Conservation (phyloP, 2,888 invertebrate species). For the Lobophora halterata region DNA sequence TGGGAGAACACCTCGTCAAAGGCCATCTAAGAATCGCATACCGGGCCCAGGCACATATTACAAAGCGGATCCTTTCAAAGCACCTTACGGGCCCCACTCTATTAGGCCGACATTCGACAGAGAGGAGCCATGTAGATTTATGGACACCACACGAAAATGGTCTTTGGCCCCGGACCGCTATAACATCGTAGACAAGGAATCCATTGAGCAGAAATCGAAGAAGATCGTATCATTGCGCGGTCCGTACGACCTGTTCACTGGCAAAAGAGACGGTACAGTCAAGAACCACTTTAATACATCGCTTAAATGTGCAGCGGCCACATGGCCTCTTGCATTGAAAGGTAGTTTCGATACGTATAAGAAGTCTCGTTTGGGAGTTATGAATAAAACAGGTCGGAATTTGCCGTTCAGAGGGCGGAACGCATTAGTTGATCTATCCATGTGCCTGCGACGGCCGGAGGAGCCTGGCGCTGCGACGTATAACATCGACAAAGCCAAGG, state of each 20-base stretch:
- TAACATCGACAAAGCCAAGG: conserved; percentile 39
- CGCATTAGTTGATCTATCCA: conserved; percentile 69
- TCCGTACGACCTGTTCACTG: conserved; percentile 73
- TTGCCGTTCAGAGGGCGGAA: conserved; percentile 63
- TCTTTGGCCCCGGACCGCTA: conserved; percentile 66
- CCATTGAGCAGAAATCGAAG: conserved; percentile 57
- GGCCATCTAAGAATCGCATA: conserved; percentile 31
- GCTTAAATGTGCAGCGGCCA: conserved; percentile 44
- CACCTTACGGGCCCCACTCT: conserved; percentile 60
- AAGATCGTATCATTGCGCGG: conserved; percentile 62
- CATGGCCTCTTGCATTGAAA: conserved; percentile 62
- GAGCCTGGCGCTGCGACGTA: conserved; percentile 79
- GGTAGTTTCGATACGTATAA: conserved; percentile 57
- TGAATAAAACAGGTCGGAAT: conserved; percentile 62
- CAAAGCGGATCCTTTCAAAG: conserved; percentile 50
- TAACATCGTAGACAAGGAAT: conserved; percentile 53
- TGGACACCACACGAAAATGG: conserved; percentile 50
- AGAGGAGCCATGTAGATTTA: conserved; percentile 63
- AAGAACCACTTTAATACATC: conserved; percentile 75
- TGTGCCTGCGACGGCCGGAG: conserved; percentile 67
- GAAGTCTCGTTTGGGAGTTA: conserved; percentile 52
- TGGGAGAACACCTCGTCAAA: conserved; percentile 52
- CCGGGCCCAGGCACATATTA: conserved; percentile 68
- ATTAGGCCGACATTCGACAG: conserved; percentile 54
- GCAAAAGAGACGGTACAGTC: conserved; percentile 72